Evolutionary conservation across 2,888 invertebrate species (phyloP).

Genomic region (Gandaritis pyraliata): DNA sequence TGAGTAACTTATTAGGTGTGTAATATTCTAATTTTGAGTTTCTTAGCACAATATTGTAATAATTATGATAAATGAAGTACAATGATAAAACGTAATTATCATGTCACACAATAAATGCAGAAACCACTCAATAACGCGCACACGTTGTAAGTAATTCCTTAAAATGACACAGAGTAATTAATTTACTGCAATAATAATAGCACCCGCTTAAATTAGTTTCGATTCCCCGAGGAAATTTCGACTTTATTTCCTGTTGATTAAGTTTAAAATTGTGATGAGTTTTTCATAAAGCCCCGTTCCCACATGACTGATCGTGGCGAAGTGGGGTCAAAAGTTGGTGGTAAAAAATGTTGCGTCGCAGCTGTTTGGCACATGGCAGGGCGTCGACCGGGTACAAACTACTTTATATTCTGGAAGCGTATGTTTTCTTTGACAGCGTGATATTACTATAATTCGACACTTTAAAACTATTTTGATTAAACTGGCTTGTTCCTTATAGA

Average conservation of each 20-base stretch:
- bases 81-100: slow-evolving; percentile 11
- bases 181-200: slow-evolving; percentile 63
- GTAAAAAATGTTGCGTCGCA: slow-evolving; percentile 75
- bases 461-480: slow-evolving; percentile 15
- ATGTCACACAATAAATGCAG: slow-evolving; percentile 28
- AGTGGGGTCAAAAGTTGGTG: slow-evolving; percentile 81
- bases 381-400: slow-evolving; percentile 36
- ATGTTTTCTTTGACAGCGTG: slow-evolving; percentile 22
- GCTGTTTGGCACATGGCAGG: slow-evolving; percentile 77
- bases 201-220: slow-evolving; percentile 56
- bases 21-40: neutral
- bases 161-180: slow-evolving; percentile 60
- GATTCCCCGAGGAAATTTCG: slow-evolving; percentile 48
- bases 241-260: slow-evolving; percentile 52
- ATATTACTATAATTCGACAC: slow-evolving; percentile 28
- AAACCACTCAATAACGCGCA: slow-evolving; percentile 48
- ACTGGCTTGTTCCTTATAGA: too few species aligned
- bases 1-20: too few species aligned
- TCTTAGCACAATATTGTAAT: neutral
- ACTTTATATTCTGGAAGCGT: slow-evolving; percentile 27
- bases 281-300: slow-evolving; percentile 70
- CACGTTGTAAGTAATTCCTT: slow-evolving; percentile 47
- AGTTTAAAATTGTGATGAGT: slow-evolving; percentile 63
- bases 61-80: slow-evolving; percentile 10
- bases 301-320: slow-evolving; percentile 79